A percentile compares a stretch with the other conserved stretches of the same genome.
These are phyloP conservation scores for Heteropelma amictum DNA, from an alignment of 2,888 invertebrate genomes.

Conservation along the genomic window DNA sequence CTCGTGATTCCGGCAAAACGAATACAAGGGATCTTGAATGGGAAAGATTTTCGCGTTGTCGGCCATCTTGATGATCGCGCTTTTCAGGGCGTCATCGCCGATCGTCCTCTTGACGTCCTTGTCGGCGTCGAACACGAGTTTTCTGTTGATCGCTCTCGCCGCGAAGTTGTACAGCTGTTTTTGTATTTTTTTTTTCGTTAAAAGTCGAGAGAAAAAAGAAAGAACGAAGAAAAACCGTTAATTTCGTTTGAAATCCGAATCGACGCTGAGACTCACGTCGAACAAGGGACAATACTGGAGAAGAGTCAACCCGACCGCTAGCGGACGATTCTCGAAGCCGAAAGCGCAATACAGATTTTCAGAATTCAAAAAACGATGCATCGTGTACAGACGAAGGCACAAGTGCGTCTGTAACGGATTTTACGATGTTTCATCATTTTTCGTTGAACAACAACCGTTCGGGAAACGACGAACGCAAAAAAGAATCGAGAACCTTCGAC, in stretches of 20 bases:
- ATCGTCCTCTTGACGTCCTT: constrained; percentile 36
- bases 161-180: constrained; percentile 46
- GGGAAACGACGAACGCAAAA: too few species aligned
- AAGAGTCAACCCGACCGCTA: constrained; percentile 42
- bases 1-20: constrained; percentile 26
- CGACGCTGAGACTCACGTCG: constrained; percentile 48
- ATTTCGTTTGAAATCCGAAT: neutral
- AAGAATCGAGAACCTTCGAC: too few species aligned
- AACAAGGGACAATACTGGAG: constrained; percentile 46
- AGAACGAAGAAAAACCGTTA: neutral
- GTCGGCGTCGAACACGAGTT: constrained; percentile 39
- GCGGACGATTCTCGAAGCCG: constrained; percentile 31
- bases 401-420: constrained; percentile 34
- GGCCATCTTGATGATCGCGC: constrained; percentile 33
- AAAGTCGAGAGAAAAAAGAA: neutral
- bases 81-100: constrained; percentile 28
- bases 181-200: too few species aligned
- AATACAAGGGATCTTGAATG: constrained; percentile 44
- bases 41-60: constrained; percentile 29
- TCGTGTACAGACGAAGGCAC: constrained; percentile 45
- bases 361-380: constrained; percentile 45
- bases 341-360: constrained; percentile 35
- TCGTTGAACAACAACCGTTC: too few species aligned
- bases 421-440: neutral
- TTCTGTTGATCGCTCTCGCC: constrained; percentile 30